Conservation (phyloP, 2,888 invertebrate genomes). For the Dorcus parallelipipedus region DNA sequence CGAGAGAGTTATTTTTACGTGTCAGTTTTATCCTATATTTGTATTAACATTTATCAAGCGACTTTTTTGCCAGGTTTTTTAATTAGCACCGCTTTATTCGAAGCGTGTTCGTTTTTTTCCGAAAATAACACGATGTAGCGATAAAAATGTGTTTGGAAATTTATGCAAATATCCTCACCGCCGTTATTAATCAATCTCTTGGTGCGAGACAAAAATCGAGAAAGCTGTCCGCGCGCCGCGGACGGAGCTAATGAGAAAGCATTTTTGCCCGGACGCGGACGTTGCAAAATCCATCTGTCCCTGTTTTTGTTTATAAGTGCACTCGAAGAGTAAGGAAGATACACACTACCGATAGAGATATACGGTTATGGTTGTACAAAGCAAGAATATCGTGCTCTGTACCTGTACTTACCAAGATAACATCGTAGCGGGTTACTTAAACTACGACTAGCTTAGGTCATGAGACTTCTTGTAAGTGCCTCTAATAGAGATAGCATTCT, state of each 20-base stretch:
- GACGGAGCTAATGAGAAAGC: background rate
- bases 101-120: too few relatives aligned
- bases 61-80: too few relatives aligned
- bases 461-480: slow-evolving; percentile 30
- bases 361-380: slow-evolving; percentile 33
- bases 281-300: background rate
- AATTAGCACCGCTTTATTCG: too few relatives aligned
- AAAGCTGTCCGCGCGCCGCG: background rate
- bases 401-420: slow-evolving; percentile 31
- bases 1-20: too few relatives aligned
- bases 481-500: slow-evolving; percentile 30
- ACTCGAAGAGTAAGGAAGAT: slow-evolving; percentile 18
- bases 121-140: too few relatives aligned
- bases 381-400: slow-evolving; percentile 32
- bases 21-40: too few relatives aligned
- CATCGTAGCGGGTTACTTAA: slow-evolving; percentile 33
- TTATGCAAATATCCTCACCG: too few relatives aligned
- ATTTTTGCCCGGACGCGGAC: background rate
- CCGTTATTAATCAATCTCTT: too few relatives aligned
- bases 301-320: slow-evolving; percentile 3
- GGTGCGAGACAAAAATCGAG: background rate
- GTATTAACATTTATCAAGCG: too few relatives aligned
- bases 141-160: too few relatives aligned
- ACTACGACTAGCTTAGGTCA: slow-evolving; percentile 31
- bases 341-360: slow-evolving; percentile 28